phyloP scores from a whole-genome alignment of 1,140 invertebrate genomes.

The Araneus ventricosus region DNA sequence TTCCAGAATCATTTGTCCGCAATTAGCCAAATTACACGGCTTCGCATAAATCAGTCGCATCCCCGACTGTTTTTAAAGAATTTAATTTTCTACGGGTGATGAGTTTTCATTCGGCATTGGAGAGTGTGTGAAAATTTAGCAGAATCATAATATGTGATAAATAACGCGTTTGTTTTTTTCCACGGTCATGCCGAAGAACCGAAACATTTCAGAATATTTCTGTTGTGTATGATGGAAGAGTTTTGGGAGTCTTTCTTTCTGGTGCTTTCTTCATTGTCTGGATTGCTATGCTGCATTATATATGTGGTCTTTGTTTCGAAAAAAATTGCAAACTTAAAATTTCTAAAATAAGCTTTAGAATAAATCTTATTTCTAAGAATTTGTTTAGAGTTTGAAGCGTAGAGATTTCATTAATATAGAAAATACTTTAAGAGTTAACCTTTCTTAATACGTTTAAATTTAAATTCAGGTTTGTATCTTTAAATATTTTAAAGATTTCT shows the following conservation, averaged over 20 bases:
- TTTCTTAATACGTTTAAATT: no score
- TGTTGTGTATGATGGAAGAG: background rate
- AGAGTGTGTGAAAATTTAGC: background rate
- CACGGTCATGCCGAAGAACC: background rate
- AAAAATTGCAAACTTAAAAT: no score
- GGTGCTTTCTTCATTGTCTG: no score
- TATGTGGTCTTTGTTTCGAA: no score
- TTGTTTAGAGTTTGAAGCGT: no score
- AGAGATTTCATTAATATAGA: no score
- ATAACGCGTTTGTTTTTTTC: background rate
- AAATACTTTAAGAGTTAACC: no score
- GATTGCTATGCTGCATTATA: no score
- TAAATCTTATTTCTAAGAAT: no score
- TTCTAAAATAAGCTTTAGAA: no score
- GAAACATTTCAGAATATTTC: background rate
- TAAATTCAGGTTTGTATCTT: no score
- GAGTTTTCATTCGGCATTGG: background rate
- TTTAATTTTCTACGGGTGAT: background rate
- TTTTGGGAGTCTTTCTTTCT: background rate
- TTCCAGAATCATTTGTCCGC: background rate
- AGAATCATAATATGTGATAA: background rate
- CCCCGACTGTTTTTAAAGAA: background rate
- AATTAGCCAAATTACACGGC: background rate
- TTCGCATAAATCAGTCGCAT: background rate
- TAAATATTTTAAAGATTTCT: no score